These are phyloP conservation scores for Octodonta nipae DNA, from an alignment of 2,888 invertebrate genomes.

Conservation along the genomic window DNA sequence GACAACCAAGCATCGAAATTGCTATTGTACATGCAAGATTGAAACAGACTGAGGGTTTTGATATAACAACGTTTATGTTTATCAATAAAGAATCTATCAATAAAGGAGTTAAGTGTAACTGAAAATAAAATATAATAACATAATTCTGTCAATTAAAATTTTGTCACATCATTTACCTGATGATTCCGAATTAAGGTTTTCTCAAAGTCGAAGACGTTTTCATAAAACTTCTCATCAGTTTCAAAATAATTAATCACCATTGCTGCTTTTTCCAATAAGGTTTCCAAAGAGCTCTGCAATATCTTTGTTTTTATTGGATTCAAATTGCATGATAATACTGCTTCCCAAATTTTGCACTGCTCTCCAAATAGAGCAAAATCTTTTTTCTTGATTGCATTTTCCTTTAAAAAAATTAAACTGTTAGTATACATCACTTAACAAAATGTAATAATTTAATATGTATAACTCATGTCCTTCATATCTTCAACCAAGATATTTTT, in stretches of 20 bases:
- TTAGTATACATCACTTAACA: neutral
- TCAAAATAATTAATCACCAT: constrained; percentile 14
- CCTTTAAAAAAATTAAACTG: constrained; percentile 13
- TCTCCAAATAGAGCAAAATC: constrained; percentile 12
- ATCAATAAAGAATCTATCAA: constrained; percentile 25
- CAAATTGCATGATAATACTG: constrained; percentile 24
- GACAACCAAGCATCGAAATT: constrained; percentile 23
- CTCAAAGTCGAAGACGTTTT: constrained; percentile 23
- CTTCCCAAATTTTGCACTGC: constrained; percentile 24
- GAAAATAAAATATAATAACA: constrained; percentile 13
- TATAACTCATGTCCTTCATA: too few relatives aligned
- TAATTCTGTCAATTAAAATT: constrained; percentile 2
- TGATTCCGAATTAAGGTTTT: constrained; percentile 15
- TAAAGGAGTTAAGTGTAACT: constrained; percentile 25
- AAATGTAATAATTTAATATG: too few relatives aligned
- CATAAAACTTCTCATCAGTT: constrained; percentile 16
- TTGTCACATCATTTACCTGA: constrained; percentile 2
- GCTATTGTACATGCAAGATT: constrained; percentile 17
- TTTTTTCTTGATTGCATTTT: constrained; percentile 9
- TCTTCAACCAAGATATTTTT: too few relatives aligned
- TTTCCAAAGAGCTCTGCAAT: constrained; percentile 22
- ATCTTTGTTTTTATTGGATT: constrained; percentile 25
- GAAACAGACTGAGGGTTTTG: constrained; percentile 13
- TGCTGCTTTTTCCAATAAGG: constrained; percentile 20
- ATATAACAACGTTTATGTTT: constrained; percentile 14